Evolutionary conservation across 2,888 invertebrate species (phyloP), one percentile per base, ranked within the genome.

Genomic region (Phrixothrix hirtus): DNA sequence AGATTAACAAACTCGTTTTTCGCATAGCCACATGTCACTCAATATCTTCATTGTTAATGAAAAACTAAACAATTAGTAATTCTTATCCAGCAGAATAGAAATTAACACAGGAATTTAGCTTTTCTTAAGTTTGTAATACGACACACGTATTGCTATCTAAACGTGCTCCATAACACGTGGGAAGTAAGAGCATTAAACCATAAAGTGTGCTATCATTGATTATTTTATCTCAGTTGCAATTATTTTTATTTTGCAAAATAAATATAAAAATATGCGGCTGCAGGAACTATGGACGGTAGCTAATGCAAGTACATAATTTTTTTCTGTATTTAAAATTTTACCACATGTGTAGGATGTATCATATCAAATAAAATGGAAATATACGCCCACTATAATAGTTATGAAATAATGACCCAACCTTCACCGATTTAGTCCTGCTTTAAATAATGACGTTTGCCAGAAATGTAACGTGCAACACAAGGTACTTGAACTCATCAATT

Each of bases 101-200:
- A 41, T 30, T 31, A 21, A 21, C 30, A 6, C 11, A 16, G 41
- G 27, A 44, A 35, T 44, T 38, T 27, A 27, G n/a, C 16, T 34
- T 14, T 6, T 13, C n/a, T 13, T 15, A 2, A 15, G 4, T 32
- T 41, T 45, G 14, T 30, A 10, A 51, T 45, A 30, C 51, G 2
- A 29, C 7, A 10, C 51, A 51, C 51, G 51, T 51, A 45, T 32
- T 34, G 15, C 26, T 48, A 29, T 32, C 25, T 21, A 13, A 21
- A 46, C 51, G 51, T 45, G 51, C 44, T 38, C 34, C 21, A 47
- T 11, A 47, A 47, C 38, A 38, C 38, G 38, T 47, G 38, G 39
- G 44, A 44, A 51, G 44, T 11, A 7, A 51, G 51, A 45, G 51
- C 51, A 51, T 38, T 26, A 51, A 51, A 41, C 45, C 31, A 41